phyloP scores from a whole-genome alignment of 2,888 invertebrate genomes.

The Cheilosia vulpina region DNA sequence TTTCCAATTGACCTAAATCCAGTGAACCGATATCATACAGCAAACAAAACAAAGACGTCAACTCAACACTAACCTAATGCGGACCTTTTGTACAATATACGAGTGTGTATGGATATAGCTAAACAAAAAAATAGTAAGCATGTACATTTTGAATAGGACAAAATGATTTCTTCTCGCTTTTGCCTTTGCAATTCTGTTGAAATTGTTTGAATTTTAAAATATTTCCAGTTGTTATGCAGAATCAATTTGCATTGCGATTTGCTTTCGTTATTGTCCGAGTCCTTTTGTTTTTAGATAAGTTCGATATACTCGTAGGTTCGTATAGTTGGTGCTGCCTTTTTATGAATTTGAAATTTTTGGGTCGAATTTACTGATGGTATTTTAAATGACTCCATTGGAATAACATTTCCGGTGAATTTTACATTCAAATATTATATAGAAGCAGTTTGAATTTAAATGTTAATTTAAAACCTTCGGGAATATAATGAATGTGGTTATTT shows the following conservation, averaged over 20 bases:
- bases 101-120: background rate
- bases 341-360: no score
- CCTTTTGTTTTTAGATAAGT: background rate
- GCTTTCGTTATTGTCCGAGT: background rate
- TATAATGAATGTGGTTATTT: no score
- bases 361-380: no score
- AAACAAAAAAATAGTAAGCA: background rate
- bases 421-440: no score
- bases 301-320: no score
- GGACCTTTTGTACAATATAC: background rate
- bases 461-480: no score
- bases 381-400: no score
- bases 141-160: background rate
- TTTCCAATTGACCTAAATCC: slow-evolving; percentile 59
- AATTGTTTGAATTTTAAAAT: slow-evolving; percentile 19
- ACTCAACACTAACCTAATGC: slow-evolving; percentile 37
- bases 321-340: no score
- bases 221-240: slow-evolving; percentile 6
- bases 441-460: no score
- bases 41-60: slow-evolving; percentile 45
- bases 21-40: slow-evolving; percentile 49
- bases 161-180: slow-evolving; percentile 11
- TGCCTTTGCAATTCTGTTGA: slow-evolving; percentile 1
- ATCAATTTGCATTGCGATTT: slow-evolving; percentile 25
- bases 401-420: no score